Base-by-base conservation (phyloP, 2,113 vertebrate genomes). In the Pygoscelis adeliae region DNA sequence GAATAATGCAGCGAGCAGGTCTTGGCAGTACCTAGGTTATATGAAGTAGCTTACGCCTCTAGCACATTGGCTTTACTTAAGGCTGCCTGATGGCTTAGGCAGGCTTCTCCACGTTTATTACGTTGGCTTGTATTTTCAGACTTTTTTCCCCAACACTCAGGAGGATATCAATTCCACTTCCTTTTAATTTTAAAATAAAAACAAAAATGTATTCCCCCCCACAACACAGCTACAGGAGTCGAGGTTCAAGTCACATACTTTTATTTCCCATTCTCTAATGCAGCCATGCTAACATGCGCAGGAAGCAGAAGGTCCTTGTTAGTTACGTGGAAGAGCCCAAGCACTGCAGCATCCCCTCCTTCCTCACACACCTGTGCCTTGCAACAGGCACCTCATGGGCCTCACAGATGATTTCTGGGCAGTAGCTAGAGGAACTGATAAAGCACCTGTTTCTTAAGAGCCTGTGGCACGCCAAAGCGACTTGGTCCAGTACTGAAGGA, bases 231-330 rank as follows among this genome's bases (percentile, higher is more conserved):
- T 76, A 58, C 13, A 47, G 29, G 10, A 83, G 17, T 32, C 15
- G 5, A 80, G 23, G 36, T 42, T 83, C 34, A 76, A 71, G 59
- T 14, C 30, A 52, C 23, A 13, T 18, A 21, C 7, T 58, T 85
- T 27, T 46, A 21, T 58, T 74, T 76, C 47, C 22, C 27, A 9
- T 70, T 78, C 40, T 67, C 59, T 52, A 66, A 66, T 3, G 22
- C 26, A 16, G 50, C 46, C 4, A 3, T 30, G 42, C 25, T 66
- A 59, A 36, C 9, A 12, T 0, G 0, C 4, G 8, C 13, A 80
- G 17, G 44, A 85, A 85, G 44, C 32, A 90, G 65, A 61, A 82
- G 27, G 19, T 38, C 23, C 9, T 13, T 4, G 10, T 34, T 61
- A 73, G 30, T 36, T 6, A 58, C 0, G 20, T 25, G 27, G 27